A percentile compares a stretch with the other conserved stretches of the same genome.
Conservation (phyloP, 2,888 invertebrate genomes). For the Thelaira solivaga region DNA sequence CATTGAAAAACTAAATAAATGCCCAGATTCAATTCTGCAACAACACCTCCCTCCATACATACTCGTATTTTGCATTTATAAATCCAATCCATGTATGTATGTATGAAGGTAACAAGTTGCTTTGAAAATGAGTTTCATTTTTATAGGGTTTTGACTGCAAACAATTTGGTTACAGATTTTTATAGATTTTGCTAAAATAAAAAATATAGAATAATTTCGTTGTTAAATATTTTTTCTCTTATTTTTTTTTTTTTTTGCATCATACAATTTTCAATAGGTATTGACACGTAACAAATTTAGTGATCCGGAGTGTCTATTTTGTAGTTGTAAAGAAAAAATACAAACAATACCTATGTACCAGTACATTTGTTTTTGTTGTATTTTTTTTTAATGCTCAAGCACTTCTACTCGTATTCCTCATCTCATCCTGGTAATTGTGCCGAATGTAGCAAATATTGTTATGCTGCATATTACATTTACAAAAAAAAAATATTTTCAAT, state of each 20-base stretch:
- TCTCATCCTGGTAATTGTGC: conserved; percentile 22
- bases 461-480: conserved; percentile 49
- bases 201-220: not conserved
- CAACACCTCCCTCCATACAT: no score
- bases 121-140: conserved; percentile 23
- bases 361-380: conserved; percentile 13
- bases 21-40: not conserved
- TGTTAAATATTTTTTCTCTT: conserved; percentile 15
- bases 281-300: conserved; percentile 63
- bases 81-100: not conserved
- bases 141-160: conserved; percentile 40
- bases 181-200: conserved; percentile 8
- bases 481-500: conserved; percentile 17
- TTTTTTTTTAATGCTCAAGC: conserved; percentile 51
- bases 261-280: conserved; percentile 59
- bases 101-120: no score
- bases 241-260: conserved; percentile 38
- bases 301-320: conserved; percentile 56
- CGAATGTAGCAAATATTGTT: conserved; percentile 10
- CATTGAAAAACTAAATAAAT: conserved; percentile 11
- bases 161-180: conserved; percentile 45
- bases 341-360: conserved; percentile 22
- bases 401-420: conserved; percentile 6
- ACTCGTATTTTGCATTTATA: not conserved
- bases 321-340: conserved; percentile 14